Conservation (phyloP, 2,113 vertebrate species). For the Dipodomys merriami region DNA sequence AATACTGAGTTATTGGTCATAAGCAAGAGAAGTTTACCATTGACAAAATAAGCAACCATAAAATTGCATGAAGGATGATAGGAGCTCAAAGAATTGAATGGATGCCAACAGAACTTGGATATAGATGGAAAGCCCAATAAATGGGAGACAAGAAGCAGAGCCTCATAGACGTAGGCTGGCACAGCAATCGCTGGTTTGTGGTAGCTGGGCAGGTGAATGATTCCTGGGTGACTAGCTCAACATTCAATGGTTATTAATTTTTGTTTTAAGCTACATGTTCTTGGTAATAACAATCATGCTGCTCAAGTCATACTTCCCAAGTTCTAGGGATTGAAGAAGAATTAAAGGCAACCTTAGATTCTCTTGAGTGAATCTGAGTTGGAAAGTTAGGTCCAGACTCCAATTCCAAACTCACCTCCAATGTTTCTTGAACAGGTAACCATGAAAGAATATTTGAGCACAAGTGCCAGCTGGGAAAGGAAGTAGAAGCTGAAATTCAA, state of each 20-base stretch:
- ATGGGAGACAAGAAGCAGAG: background rate
- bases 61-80: background rate
- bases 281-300: background rate
- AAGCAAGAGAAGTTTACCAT: conserved; percentile 23
- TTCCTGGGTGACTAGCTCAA: background rate
- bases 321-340: background rate
- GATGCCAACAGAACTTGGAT: background rate
- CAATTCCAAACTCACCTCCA: background rate
- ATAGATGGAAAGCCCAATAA: background rate
- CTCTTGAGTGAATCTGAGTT: background rate
- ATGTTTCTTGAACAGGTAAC: background rate
- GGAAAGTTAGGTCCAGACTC: background rate
- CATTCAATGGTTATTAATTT: background rate
- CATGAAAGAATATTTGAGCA: too few species aligned
- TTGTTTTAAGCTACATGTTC: background rate
- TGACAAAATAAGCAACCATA: background rate
- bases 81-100: background rate
- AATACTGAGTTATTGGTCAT: background rate
- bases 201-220: background rate
- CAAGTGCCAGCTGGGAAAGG: too few species aligned
- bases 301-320: background rate
- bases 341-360: background rate
- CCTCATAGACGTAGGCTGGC: background rate
- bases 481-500: background rate
- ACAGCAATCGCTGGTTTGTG: background rate